These are phyloP conservation scores for Bufo bufo DNA, from an alignment of 2,113 vertebrate species.

Conservation along the genomic window DNA sequence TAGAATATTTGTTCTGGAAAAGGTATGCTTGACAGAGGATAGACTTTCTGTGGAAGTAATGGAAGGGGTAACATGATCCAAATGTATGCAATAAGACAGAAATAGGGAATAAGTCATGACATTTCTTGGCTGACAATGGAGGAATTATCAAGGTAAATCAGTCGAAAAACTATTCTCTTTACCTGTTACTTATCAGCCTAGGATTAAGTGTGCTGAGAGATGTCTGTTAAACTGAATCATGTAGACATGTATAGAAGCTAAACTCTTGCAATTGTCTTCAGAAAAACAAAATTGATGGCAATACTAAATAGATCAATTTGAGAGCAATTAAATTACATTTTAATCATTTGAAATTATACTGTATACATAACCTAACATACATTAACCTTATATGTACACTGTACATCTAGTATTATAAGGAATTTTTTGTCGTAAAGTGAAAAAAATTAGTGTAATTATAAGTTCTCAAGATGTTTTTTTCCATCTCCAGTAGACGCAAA, in stretches of 20 bases:
- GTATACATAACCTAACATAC: too few species aligned
- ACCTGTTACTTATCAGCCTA: constrained; percentile 23
- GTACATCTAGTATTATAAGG: too few species aligned
- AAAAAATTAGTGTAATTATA: too few species aligned
- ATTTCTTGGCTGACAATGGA: constrained; percentile 56
- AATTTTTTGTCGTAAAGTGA: neutral
- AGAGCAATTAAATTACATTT: neutral
- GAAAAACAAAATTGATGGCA: neutral
- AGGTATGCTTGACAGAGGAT: constrained; percentile 23
- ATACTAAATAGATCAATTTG: neutral
- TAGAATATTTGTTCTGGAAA: constrained; percentile 56
- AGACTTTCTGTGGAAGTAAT: constrained; percentile 48
- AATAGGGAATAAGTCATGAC: constrained; percentile 37
- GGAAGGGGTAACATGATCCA: constrained; percentile 54
- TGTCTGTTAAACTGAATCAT: constrained; percentile 12
- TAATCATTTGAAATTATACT: neutral
- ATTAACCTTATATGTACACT: too few species aligned
- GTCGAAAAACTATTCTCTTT: constrained; percentile 29
- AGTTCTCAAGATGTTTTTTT: too few species aligned
- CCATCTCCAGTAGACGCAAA: too few species aligned
- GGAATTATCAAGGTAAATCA: constrained; percentile 47
- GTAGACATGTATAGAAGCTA: neutral
- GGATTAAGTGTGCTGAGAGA: constrained; percentile 53
- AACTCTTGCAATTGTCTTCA: neutral
- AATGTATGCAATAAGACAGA: constrained; percentile 44